These are phyloP conservation scores for Poeciliopsis prolifica DNA, from an alignment of 2,113 vertebrate genomes.

Conservation along the genomic window DNA sequence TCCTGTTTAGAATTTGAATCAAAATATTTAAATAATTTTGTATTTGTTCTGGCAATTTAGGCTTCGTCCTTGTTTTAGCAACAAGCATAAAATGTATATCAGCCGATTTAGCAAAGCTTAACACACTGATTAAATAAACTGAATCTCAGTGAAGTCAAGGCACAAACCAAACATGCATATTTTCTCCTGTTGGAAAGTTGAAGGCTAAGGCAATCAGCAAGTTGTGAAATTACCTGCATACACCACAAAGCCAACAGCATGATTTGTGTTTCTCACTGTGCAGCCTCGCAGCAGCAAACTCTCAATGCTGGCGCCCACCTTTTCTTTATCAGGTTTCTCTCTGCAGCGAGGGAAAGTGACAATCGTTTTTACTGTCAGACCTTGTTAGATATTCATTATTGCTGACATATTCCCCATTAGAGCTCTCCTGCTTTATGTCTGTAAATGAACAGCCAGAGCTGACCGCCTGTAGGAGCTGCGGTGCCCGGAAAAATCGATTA, in stretches of 20 bases:
- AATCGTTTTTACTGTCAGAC: constrained; percentile 61
- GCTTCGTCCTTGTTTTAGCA: too few relatives aligned
- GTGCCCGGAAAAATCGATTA: constrained; percentile 66
- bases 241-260: constrained; percentile 91
- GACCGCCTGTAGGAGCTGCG: constrained; percentile 48
- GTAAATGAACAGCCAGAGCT: constrained; percentile 40
- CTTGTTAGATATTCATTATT: constrained; percentile 64
- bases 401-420: constrained; percentile 54
- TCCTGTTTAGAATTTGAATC: too few relatives aligned
- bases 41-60: too few relatives aligned
- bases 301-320: constrained; percentile 85
- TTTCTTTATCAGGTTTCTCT: constrained; percentile 84
- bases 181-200: background rate
- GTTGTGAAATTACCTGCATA: constrained; percentile 85
- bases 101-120: too few relatives aligned
- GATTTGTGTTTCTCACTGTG: constrained; percentile 91
- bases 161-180: background rate
- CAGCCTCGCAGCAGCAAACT: constrained; percentile 93
- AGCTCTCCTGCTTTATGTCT: constrained; percentile 45
- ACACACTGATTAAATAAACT: too few relatives aligned
- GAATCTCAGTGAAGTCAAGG: background rate
- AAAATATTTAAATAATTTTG: too few relatives aligned
- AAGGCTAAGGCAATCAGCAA: constrained; percentile 12
- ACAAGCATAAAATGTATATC: too few relatives aligned
- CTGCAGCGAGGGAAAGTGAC: constrained; percentile 75